These are phyloP conservation scores for Coturnix japonica DNA, from an alignment of 2,113 vertebrate genomes.

Conservation along the genomic window DNA sequence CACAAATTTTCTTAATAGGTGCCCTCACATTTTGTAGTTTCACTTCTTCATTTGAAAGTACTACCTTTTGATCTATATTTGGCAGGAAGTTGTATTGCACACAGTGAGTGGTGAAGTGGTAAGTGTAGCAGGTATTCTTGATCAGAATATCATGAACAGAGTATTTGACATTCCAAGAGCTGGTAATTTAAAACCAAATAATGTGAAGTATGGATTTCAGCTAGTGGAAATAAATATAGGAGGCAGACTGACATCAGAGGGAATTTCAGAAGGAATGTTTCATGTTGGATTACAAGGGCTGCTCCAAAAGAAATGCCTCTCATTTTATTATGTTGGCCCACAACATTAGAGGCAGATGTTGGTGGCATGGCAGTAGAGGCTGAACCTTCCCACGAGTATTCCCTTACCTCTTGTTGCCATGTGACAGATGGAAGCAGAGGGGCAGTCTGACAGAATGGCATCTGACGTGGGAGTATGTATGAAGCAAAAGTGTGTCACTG, in stretches of 20 bases:
- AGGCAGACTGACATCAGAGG: background rate
- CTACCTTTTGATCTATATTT: background rate
- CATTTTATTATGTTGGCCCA: background rate
- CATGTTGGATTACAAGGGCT: background rate
- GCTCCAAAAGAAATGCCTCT: background rate
- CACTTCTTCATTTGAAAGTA: background rate
- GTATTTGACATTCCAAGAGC: background rate
- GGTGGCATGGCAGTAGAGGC: background rate
- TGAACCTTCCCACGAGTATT: background rate
- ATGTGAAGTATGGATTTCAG: background rate
- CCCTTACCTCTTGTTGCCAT: background rate
- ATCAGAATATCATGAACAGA: background rate
- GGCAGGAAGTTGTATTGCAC: background rate
- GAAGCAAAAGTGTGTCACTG: background rate
- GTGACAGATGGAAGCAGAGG: background rate
- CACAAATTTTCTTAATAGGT: background rate
- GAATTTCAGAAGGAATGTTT: background rate
- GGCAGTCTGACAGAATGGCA: background rate
- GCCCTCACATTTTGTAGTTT: background rate
- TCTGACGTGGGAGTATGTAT: background rate
- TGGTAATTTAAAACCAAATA: background rate
- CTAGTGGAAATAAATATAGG: background rate
- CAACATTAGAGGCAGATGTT: background rate
- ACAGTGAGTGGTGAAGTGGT: background rate
- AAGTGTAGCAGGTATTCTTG: background rate